Evolutionary conservation across 2,888 invertebrate genomes (phyloP), one percentile per base, ranked within the genome.

Genomic region (Clanis bilineata): DNA sequence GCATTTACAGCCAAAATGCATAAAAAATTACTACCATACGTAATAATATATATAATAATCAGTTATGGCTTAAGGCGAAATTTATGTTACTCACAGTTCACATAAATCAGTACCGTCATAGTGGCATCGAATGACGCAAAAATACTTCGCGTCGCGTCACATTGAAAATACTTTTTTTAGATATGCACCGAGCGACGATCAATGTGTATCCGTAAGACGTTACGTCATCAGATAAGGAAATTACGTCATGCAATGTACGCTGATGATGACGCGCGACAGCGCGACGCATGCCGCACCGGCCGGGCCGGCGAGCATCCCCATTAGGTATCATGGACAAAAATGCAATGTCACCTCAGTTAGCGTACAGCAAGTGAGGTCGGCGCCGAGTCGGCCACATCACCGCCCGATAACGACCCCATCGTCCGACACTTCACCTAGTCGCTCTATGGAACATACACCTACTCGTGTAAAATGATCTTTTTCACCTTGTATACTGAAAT

Each of bases 291-390:
- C 18, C 41, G 39, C 56, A 55, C 38, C 56, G 60, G 58, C 59
- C 63, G 64, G 67, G 65, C 64, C 70, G 68, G 69, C 69, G 55
- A 70, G 61, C 67, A 75, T 73, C 69, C 72, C 72, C 64, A 76
- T 74, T 76, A n/a, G n/a, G n/a, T n/a, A 76, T 72, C 68, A 67
- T 64, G 62, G 63, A 67, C 67, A 67, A 77, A 51, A 70, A 74
- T 67, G 60, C 68, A 81, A 80, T 78, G 84, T 84, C 82, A 84
- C 85, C 82, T 79, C 76, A 4, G 18, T 3, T 28, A 18, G 18
- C 32, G 32, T 21, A 10, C 51, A 28, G 44, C 10, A 18, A 32
- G 32, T 18, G 61, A 60, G 69, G 69, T 71, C 71, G 67, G 65
- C 71, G 32, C 28, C 60, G 60, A 69, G 69, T 71, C 71, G 67